Percentiles rank a stretch among this genome's conserved stretches.
Evolutionary conservation across 2,888 invertebrate genomes (phyloP).

Genomic region (Stenurella melanura): DNA sequence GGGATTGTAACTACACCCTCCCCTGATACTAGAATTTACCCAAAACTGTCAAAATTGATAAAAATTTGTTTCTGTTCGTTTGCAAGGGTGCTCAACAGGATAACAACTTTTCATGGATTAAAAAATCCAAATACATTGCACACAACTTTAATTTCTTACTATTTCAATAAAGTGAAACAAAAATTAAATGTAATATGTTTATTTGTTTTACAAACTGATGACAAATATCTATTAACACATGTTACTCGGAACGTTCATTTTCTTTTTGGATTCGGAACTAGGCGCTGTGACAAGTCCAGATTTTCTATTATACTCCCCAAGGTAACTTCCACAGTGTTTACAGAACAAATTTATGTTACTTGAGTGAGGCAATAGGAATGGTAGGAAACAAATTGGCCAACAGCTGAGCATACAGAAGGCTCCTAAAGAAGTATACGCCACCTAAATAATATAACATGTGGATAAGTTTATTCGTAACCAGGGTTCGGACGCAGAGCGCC

Average conservation of each 20-base stretch:
- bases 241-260: conserved; percentile 21
- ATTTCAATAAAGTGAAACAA: background rate
- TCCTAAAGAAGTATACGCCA: conserved; percentile 66
- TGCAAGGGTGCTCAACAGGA: too few species aligned
- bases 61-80: too few species aligned
- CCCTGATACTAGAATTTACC: too few species aligned
- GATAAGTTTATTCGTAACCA: background rate
- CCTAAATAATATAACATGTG: conserved; percentile 52
- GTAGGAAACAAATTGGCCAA: conserved; percentile 71
- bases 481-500: too few species aligned
- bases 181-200: background rate
- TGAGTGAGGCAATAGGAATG: conserved; percentile 67
- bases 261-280: conserved; percentile 16
- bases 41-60: too few species aligned
- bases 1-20: too few species aligned
- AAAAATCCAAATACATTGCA: too few species aligned
- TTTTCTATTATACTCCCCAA: conserved; percentile 71
- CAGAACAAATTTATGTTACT: conserved; percentile 71
- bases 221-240: conserved; percentile 27
- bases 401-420: conserved; percentile 68
- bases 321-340: conserved; percentile 72
- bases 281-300: conserved; percentile 55
- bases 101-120: too few species aligned
- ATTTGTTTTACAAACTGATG: background rate
- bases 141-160: background rate